Conservation (phyloP, 1,140 invertebrate species). For the Cotesia vestalis region DNA sequence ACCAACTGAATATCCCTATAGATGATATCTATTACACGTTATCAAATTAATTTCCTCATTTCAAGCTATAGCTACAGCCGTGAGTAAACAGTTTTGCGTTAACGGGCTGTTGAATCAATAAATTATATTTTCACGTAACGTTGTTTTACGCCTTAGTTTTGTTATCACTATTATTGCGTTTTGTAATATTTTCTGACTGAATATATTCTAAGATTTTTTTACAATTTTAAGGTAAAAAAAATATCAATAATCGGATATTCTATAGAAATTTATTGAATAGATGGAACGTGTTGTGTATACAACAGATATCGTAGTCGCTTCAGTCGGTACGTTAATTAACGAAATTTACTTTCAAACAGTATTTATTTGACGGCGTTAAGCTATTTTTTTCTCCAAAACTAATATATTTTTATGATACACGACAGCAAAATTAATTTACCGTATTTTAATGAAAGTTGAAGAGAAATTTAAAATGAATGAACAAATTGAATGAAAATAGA, state of each 20-base stretch:
- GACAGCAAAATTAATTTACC: constrained; percentile 43
- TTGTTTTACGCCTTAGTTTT: too few relatives aligned
- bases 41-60: constrained; percentile 21
- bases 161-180: too few relatives aligned
- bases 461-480: constrained; percentile 3
- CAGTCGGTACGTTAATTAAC: constrained; percentile 47
- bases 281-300: too few relatives aligned
- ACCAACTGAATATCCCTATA: not conserved
- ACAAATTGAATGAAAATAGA: not conserved
- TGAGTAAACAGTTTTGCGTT: not conserved
- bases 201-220: too few relatives aligned
- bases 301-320: not conserved
- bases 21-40: constrained; percentile 3
- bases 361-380: not conserved
- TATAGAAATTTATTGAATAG: too few relatives aligned
- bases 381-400: not conserved
- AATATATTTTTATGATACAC: too few relatives aligned
- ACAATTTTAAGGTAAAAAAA: too few relatives aligned
- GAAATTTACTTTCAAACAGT: not conserved
- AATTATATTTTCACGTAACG: too few relatives aligned
- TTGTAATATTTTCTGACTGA: too few relatives aligned
- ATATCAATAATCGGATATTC: too few relatives aligned
- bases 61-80: constrained; percentile 1
- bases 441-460: too few relatives aligned
- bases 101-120: too few relatives aligned